A percentile compares a stretch with the other conserved stretches of the same genome.
These are phyloP conservation scores for Sialia sialis DNA, from an alignment of 2,113 vertebrate genomes.

Conservation along the genomic window DNA sequence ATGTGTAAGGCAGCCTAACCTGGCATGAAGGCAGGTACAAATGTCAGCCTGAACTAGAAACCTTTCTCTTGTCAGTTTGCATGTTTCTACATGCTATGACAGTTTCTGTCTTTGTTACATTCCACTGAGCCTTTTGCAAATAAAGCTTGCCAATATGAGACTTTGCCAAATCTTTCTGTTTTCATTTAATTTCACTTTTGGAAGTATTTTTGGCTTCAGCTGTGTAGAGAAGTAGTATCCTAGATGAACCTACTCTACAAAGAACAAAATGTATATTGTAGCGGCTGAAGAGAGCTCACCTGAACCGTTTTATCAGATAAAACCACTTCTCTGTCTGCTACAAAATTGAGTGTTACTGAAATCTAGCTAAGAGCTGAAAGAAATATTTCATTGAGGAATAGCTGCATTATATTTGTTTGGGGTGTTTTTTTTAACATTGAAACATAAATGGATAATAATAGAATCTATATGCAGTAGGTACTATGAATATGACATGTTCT, in stretches of 20 bases:
- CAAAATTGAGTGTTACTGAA: background rate
- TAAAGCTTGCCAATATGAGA: background rate
- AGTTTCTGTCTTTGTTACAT: background rate
- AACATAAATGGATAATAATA: background rate
- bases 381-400: background rate
- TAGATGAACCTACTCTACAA: background rate
- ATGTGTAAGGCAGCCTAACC: background rate
- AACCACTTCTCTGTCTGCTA: background rate
- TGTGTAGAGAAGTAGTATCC: background rate
- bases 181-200: background rate
- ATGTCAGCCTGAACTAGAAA: background rate
- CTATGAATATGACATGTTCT: background rate
- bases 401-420: background rate
- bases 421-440: background rate
- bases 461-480: background rate
- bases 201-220: background rate
- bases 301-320: background rate
- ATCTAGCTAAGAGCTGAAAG: background rate
- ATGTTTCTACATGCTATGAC: background rate
- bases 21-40: background rate
- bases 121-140: background rate
- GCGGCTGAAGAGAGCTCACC: background rate
- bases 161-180: background rate
- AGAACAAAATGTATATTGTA: background rate
- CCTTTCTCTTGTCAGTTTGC: background rate